Evolutionary conservation across 2,797 vertebrate species (phyloP).

Genomic region (Cyprinodon diabolis): DNA sequence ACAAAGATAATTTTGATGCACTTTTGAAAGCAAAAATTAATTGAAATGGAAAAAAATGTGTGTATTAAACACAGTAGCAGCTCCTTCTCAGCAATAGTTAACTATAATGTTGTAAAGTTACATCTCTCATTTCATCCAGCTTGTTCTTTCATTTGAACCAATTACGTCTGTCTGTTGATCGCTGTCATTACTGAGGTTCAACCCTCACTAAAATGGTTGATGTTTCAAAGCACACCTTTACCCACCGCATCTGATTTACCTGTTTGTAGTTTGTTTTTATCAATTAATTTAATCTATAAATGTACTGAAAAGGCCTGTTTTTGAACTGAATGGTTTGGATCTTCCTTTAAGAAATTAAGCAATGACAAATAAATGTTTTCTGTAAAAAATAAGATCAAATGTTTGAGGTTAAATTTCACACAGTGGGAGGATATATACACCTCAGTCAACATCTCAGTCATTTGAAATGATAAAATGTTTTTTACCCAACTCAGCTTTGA

Average conservation of each 20-base stretch:
- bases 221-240: background rate
- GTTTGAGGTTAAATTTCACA: conserved; percentile 45
- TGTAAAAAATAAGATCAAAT: conserved; percentile 29
- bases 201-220: conserved; percentile 10
- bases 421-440: conserved; percentile 51
- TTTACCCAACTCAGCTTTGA: background rate
- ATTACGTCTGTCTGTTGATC: background rate
- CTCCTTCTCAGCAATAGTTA: background rate
- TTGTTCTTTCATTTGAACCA: background rate
- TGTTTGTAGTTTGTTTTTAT: background rate
- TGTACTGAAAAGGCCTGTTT: background rate
- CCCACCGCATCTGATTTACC: background rate
- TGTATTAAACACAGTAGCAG: background rate
- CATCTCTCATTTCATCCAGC: background rate
- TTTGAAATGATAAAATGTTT: conserved; percentile 13
- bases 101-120: background rate
- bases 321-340: conserved; percentile 1
- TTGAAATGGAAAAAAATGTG: too few relatives aligned
- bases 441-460: conserved; percentile 31
- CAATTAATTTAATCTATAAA: background rate
- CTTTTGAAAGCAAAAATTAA: background rate
- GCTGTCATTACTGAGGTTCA: background rate
- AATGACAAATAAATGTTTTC: conserved; percentile 18
- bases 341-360: background rate
- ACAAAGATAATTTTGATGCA: background rate